These are phyloP conservation scores for Netelia inedita DNA, from an alignment of 2,888 invertebrate genomes.

Conservation along the genomic window DNA sequence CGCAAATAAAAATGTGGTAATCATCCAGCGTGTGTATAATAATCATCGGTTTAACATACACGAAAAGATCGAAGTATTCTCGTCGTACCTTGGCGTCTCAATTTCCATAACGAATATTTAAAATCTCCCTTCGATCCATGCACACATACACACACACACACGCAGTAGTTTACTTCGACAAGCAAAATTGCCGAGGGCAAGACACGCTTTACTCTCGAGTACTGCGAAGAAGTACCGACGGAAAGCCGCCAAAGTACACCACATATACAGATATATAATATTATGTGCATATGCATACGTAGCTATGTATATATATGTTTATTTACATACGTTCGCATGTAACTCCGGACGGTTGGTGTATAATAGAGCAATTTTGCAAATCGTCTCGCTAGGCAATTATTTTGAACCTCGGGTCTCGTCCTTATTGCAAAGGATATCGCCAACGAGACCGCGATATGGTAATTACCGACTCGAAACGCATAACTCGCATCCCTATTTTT, in stretches of 20 bases:
- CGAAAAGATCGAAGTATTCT: constrained; percentile 62
- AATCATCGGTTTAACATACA: constrained; percentile 75
- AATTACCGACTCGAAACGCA: constrained; percentile 72
- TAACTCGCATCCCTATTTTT: constrained; percentile 29
- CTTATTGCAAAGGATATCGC: constrained; percentile 71
- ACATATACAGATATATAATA: constrained; percentile 20
- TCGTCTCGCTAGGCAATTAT: constrained; percentile 77
- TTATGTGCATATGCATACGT: neutral
- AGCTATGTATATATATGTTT: neutral
- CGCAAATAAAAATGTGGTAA: constrained; percentile 58
- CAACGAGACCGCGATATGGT: constrained; percentile 77
- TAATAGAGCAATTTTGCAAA: constrained; percentile 81
- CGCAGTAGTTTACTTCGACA: neutral
- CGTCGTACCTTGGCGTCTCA: constrained; percentile 68
- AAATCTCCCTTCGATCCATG: constrained; percentile 11
- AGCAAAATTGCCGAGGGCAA: constrained; percentile 51
- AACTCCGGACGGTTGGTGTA: constrained; percentile 55
- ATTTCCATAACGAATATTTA: constrained; percentile 78
- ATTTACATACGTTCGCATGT: constrained; percentile 3
- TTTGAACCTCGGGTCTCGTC: constrained; percentile 63
- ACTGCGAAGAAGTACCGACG: constrained; percentile 40
- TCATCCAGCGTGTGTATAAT: constrained; percentile 50
- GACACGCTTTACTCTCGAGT: constrained; percentile 37
- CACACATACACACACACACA: neutral
- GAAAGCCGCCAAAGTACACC: constrained; percentile 40